phyloP scores from a whole-genome alignment of 2,113 vertebrate species.

The Nothocercus nigrocapillus region DNA sequence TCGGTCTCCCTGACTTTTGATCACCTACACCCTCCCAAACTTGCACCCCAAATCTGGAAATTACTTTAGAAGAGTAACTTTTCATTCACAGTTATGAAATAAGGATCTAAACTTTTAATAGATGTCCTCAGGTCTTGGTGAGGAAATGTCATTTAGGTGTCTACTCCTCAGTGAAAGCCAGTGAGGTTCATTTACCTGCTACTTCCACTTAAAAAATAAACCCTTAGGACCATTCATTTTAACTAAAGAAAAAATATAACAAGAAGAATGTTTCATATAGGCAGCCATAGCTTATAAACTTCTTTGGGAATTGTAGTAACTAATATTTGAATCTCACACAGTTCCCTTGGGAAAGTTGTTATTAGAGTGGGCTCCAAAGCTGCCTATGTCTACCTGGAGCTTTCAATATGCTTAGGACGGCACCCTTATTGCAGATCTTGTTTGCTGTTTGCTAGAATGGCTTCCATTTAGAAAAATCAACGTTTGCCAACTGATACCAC shows the following conservation, averaged over 20 bases:
- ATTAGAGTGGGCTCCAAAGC: neutral
- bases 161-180: constrained; percentile 4
- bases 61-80: neutral
- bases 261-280: constrained; percentile 3
- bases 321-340: neutral
- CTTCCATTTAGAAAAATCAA: constrained; percentile 53
- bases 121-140: neutral
- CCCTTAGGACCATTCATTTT: constrained; percentile 28
- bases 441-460: constrained; percentile 25
- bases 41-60: constrained; percentile 40
- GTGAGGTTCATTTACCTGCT: constrained; percentile 40
- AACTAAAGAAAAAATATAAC: neutral
- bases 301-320: constrained; percentile 39
- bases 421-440: neutral
- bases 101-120: constrained; percentile 11
- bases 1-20: constrained; percentile 49
- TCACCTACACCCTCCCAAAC: constrained; percentile 31
- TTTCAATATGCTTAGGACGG: neutral
- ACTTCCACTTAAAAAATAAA: neutral
- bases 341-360: neutral
- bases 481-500: constrained; percentile 59
- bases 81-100: neutral
- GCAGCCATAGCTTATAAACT: neutral
- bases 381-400: neutral
- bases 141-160: constrained; percentile 51